These are phyloP conservation scores for Seriola aureovittata DNA, from an alignment of 2,113 vertebrate species.

Conservation along the genomic window DNA sequence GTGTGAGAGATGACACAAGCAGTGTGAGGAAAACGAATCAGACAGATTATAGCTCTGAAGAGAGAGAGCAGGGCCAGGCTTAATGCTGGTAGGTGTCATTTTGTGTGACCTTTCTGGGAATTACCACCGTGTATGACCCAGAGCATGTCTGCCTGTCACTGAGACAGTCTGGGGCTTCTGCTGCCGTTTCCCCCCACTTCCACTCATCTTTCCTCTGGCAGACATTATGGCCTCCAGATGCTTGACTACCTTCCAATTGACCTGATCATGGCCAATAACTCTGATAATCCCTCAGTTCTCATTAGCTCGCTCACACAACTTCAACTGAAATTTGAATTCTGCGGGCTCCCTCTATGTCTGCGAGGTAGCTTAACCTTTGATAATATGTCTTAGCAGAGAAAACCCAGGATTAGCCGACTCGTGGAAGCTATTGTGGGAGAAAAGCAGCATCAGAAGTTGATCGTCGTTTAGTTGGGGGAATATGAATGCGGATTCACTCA, in stretches of 20 bases:
- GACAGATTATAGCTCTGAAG: constrained; percentile 68
- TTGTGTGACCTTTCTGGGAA: constrained; percentile 70
- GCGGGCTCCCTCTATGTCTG: constrained; percentile 33
- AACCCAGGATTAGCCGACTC: constrained; percentile 67
- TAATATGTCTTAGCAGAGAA: constrained; percentile 60
- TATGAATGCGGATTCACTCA: constrained; percentile 49
- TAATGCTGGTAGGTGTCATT: constrained; percentile 63
- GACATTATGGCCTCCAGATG: background rate
- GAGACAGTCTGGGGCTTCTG: constrained; percentile 42
- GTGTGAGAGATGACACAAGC: constrained; percentile 67
- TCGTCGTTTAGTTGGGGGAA: constrained; percentile 50
- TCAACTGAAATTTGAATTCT: constrained; percentile 61
- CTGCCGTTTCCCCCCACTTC: constrained; percentile 9
- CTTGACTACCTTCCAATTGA: constrained; percentile 36
- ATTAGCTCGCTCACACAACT: constrained; percentile 51
- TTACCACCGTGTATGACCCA: constrained; percentile 63
- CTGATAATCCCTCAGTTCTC: constrained; percentile 62
- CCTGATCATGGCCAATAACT: constrained; percentile 47
- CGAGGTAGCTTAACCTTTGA: constrained; percentile 70
- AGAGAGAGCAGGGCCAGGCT: constrained; percentile 43
- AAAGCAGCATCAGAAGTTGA: constrained; percentile 61
- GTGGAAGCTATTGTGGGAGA: constrained; percentile 65
- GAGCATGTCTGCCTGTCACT: constrained; percentile 51
- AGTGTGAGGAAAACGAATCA: constrained; percentile 52
- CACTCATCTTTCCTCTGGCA: background rate